Base-by-base conservation (phyloP, 2,113 vertebrate genomes). In the Pteropus alecto region DNA sequence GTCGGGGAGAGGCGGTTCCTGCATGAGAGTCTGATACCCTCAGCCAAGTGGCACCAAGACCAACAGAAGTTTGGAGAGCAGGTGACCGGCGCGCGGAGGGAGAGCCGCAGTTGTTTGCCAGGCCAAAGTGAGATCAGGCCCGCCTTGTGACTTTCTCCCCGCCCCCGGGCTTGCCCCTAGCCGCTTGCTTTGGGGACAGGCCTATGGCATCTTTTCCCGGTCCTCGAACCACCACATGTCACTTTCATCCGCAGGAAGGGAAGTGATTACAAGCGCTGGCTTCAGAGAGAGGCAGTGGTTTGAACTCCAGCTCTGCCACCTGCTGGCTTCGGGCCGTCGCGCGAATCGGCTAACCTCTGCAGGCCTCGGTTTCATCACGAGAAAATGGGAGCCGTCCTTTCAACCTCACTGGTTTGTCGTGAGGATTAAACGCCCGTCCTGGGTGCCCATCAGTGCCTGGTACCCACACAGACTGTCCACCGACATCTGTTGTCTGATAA, bases 261-360 rank as follows among this genome's bases (percentile, higher is more conserved):
- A 38, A 38, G 38, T 38, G 38, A 4, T 38, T 38, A 38, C 38
- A 38, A 38, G 38, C 38, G 3, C 38, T 38, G 38, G 38, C 38
- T 38, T 38, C 38, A 3, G 35, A 38, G 38, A 38, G 46, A 46
- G 10, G 46, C 46, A 2, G 46, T 2, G 46, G 46, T 65, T 58
- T 60, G 91, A 95, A 94, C 85, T 28, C 38, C 96, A 88, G 86
- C 73, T 97, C 97, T 97, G 97, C 97, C 96, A 96, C 67, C 97
- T 97, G 61, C 97, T 97, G 97, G 97, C 83, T 89, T 38, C 92
- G 89, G 48, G 68, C 58, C 78, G 46, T 7, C 0, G 21, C 87
- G 93, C 83, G 88, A 51, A 78, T 70, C 68, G 48, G 16, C 74
- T 5, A 35, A 43, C 48, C 30, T 77, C 63, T 33, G 22, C 0